Evolutionary conservation across 2,113 vertebrate genomes (phyloP).

Genomic region (Drymodes brunneopygia): DNA sequence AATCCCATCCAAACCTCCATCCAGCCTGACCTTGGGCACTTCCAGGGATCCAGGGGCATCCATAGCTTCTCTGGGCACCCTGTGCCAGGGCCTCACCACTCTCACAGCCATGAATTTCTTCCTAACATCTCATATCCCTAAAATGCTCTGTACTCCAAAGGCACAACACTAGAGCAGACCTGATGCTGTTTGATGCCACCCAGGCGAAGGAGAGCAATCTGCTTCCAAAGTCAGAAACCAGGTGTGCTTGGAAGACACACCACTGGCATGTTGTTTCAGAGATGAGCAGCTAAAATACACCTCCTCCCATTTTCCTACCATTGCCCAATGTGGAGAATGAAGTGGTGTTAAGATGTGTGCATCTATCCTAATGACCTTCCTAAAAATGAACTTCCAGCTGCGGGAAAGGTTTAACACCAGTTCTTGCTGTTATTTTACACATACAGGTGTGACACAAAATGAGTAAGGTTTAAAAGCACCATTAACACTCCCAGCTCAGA

Average conservation of each 20-base stretch:
- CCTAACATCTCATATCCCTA: too few relatives aligned
- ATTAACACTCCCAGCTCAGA: neutral
- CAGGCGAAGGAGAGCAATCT: accelerated
- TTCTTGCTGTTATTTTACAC: neutral
- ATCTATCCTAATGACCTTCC: too few relatives aligned
- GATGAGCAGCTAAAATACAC: neutral
- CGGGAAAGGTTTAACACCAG: neutral
- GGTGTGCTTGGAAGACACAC: neutral
- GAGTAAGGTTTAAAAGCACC: neutral
- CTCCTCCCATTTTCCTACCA: neutral
- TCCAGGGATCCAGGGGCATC: neutral
- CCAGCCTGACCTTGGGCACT: neutral
- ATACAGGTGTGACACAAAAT: neutral
- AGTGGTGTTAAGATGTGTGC: too few relatives aligned
- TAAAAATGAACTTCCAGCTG: neutral
- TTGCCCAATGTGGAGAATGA: accelerated
- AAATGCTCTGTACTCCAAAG: neutral
- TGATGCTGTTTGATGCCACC: neutral
- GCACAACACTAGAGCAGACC: neutral
- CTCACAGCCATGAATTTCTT: neutral
- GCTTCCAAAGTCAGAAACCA: neutral
- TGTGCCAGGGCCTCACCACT: neutral
- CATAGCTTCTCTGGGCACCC: neutral
- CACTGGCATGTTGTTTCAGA: neutral
- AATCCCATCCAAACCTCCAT: accelerated